phyloP scores from a whole-genome alignment of 2,797 vertebrate species.

The Gephyroberyx darwinii region DNA sequence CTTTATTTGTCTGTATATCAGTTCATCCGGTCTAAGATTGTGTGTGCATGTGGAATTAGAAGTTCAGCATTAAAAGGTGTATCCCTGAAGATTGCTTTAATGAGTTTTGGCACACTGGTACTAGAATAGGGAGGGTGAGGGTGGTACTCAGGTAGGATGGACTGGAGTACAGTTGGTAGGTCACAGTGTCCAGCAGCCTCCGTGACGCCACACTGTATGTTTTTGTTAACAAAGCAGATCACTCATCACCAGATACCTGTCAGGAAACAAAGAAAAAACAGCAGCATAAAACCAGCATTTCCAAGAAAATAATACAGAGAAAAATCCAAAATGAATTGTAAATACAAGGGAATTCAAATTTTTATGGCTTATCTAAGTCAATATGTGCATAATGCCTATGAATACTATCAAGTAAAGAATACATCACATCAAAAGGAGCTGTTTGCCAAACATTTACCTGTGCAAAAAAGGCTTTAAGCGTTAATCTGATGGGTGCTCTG shows the following conservation, averaged over 20 bases:
- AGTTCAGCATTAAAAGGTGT: slow-evolving; percentile 59
- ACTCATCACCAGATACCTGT: slow-evolving; percentile 52
- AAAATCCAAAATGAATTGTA: background rate
- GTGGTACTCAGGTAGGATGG: background rate
- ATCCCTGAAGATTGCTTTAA: slow-evolving; percentile 79
- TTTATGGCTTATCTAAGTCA: too few relatives aligned
- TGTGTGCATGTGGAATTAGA: slow-evolving; percentile 53
- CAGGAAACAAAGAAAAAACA: slow-evolving; percentile 14
- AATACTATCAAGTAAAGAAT: too few relatives aligned
- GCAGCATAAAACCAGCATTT: background rate
- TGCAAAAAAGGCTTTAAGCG: slow-evolving; percentile 64
- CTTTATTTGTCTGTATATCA: slow-evolving; percentile 11
- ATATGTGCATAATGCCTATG: background rate
- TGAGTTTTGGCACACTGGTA: slow-evolving; percentile 75
- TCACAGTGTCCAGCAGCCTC: slow-evolving; percentile 63
- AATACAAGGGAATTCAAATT: background rate
- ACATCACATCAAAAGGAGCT: background rate
- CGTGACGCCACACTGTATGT: slow-evolving; percentile 29
- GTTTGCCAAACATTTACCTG: slow-evolving; percentile 73
- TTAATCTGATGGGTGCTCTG: slow-evolving; percentile 96
- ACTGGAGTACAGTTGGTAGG: slow-evolving; percentile 29
- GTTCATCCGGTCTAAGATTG: slow-evolving; percentile 18
- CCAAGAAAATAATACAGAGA: too few relatives aligned
- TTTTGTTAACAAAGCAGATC: slow-evolving; percentile 17
- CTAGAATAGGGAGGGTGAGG: slow-evolving; percentile 44